Base-by-base conservation (phyloP, 2,113 vertebrate genomes). In the Mus pahari region DNA sequence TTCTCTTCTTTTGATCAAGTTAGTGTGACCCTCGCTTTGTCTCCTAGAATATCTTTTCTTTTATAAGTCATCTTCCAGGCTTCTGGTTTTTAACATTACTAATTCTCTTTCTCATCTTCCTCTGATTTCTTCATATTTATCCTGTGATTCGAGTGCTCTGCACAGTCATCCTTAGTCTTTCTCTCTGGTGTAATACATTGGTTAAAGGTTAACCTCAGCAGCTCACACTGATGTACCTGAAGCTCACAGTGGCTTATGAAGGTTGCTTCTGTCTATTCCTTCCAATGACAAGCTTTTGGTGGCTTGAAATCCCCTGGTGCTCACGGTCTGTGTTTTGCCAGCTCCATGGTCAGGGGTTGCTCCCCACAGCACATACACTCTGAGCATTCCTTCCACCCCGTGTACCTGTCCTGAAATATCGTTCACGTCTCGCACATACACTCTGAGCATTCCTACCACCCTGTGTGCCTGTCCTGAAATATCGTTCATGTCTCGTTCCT, bases 1-100 rank as follows among this genome's bases (percentile, higher is more conserved):
- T 95, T 92, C 20, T 91, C n/a, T 87, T 78, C 48, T 79, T 91
- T 89, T 79, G 20, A 93, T 90, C 82, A 66, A 60, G 9, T 83
- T 86, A 89, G 33, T 84, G 55, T 93, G 87, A 77, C 86, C 36
- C 83, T 86, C 73, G 71, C 66, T 84, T 79, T 75, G 10, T 89
- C n/a, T 66, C 60, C 58, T 45, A 66, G 17, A 12, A 66, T 45
- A 66, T 0, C 19, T 33, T 62, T 42, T 31, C 42, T 95, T 92
- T 24, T 9, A 48, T 86, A 60, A 42, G 14, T 39, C 14, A 17
- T 73, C 62, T 66, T 86, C 28, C 28, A 12, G 62, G 33, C 28
- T 48, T 68, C 62, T 68, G 1, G 1, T 48, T 84, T 62, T 62
- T 20, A 33, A 33, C 0, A 0, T 66, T 13, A 33, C 19, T 12